A percentile compares a stretch with the other conserved stretches of the same genome.
phyloP scores from a whole-genome alignment of 2,888 invertebrate species.

The Tineola bisselliella region DNA sequence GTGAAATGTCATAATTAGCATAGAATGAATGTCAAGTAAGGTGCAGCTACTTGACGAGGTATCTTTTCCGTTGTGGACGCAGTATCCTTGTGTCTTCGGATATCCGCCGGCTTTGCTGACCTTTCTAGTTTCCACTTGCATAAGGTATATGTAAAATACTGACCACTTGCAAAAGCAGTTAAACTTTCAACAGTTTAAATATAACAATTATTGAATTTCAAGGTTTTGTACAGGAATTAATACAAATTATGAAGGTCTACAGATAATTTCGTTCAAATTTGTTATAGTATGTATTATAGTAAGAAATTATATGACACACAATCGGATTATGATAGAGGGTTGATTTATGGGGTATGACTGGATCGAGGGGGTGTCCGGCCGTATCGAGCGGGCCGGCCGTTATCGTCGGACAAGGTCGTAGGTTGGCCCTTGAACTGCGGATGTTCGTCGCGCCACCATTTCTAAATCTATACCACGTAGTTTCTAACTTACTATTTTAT shows the following conservation, averaged over 20 bases:
- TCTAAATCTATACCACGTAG: constrained; percentile 37
- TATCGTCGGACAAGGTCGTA: constrained; percentile 81
- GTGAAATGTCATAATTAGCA: not conserved
- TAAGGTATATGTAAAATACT: not conserved
- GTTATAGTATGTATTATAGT: too few species aligned
- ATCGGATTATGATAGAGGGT: constrained; percentile 33
- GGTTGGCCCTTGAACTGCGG: constrained; percentile 89
- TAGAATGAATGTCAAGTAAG: not conserved
- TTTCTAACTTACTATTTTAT: constrained; percentile 4
- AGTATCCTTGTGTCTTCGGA: not conserved
- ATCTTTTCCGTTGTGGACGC: not conserved
- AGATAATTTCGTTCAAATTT: too few species aligned
- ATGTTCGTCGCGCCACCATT: constrained; percentile 89
- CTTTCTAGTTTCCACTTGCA: not conserved
- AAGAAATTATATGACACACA: too few species aligned
- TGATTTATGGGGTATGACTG: constrained; percentile 45
- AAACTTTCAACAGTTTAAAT: too few species aligned
- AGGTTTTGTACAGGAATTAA: too few species aligned
- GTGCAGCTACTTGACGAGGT: not conserved
- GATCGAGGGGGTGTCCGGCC: constrained; percentile 36
- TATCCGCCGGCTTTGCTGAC: not conserved
- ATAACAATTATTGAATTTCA: too few species aligned
- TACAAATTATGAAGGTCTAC: too few species aligned
- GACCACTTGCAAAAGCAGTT: too few species aligned
- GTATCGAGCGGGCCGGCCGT: constrained; percentile 71